These are phyloP conservation scores for Drosophila sp. DNA, from an alignment of 1,140 invertebrate species.

Conservation along the genomic window DNA sequence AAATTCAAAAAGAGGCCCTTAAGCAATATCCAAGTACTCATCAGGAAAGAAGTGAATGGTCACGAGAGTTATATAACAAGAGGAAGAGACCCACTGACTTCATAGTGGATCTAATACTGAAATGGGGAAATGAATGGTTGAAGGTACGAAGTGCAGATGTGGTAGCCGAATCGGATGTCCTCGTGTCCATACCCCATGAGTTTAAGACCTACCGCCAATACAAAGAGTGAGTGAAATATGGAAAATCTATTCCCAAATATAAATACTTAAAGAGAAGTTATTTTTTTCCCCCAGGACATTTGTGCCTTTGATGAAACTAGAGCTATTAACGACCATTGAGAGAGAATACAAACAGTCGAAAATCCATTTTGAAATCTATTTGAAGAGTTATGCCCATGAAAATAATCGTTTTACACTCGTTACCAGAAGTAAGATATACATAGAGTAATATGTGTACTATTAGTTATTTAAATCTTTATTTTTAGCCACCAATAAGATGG, in stretches of 20 bases:
- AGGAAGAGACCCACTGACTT: constrained; percentile 50
- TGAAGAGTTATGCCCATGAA: constrained; percentile 19
- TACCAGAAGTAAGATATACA: constrained; percentile 41
- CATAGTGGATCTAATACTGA: constrained; percentile 46
- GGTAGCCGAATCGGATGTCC: constrained; percentile 44
- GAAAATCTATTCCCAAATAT: background rate
- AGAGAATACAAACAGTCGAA: constrained; percentile 41
- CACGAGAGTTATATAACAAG: background rate
- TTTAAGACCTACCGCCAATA: constrained; percentile 64
- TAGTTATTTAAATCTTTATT: background rate
- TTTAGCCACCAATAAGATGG: constrained; percentile 27
- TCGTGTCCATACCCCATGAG: constrained; percentile 58
- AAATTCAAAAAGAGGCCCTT: constrained; percentile 41
- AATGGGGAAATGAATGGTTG: constrained; percentile 71
- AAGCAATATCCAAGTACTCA: constrained; percentile 45
- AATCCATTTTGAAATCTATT: constrained; percentile 24
- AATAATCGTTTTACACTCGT: constrained; percentile 40
- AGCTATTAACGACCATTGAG: constrained; percentile 62
- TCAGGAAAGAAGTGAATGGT: constrained; percentile 51
- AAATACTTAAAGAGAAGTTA: background rate
- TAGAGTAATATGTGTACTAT: background rate
- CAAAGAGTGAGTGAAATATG: constrained; percentile 46
- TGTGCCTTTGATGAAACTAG: constrained; percentile 70
- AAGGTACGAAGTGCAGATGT: constrained; percentile 41
- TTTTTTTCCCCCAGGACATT: constrained; percentile 44